Evolutionary conservation across 2,888 invertebrate species (phyloP), one percentile per base, ranked within the genome.

Genomic region (Epirrhoe tristata): DNA sequence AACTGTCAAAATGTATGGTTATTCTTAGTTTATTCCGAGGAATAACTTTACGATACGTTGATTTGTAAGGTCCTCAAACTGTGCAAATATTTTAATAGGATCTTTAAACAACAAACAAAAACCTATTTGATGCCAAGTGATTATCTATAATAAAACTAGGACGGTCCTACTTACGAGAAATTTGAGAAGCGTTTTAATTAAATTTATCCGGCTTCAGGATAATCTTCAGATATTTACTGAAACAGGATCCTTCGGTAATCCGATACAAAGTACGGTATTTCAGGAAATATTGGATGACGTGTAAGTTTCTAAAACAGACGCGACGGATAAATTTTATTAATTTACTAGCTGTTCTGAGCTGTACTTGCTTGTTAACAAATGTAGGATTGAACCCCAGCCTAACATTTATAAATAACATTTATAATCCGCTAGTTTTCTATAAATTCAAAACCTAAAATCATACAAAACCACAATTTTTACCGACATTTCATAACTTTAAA

Each of bases 141-240:
- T n/a, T 43, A 12, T 10, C 0, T 43, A 43, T 2, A 43, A 5
- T 12, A 12, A 12, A 43, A 12, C 12, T 4, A 43, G 10, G 12
- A 43, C 36, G 12, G 24, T 24, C 12, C 12, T 12, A 43, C 10
- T 12, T 39, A 10, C 17, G 2, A 17, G 10, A 51, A 16, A 51
- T 51, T 51, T 8, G 10, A 51, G 50, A 16, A 51, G 50, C 17
- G 12, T 17, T 51, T 51, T 51, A 51, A 51, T 51, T 51, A 51
- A 51, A 51, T 51, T 10, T 6, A 12, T 43, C 39, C 12, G 50
- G 50, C 50, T 51, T 51, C 50, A 7, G 50, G 2, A 51, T 51
- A 17, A 51, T 17, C 17, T 8, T 24, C 24, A 17, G 24, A 24
- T 24, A 24, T 24, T 24, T 10, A 24, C 50, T 17, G 5, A 24